Base-by-base conservation (phyloP, 2,888 invertebrate genomes). In the Ennomos fuscantarius region DNA sequence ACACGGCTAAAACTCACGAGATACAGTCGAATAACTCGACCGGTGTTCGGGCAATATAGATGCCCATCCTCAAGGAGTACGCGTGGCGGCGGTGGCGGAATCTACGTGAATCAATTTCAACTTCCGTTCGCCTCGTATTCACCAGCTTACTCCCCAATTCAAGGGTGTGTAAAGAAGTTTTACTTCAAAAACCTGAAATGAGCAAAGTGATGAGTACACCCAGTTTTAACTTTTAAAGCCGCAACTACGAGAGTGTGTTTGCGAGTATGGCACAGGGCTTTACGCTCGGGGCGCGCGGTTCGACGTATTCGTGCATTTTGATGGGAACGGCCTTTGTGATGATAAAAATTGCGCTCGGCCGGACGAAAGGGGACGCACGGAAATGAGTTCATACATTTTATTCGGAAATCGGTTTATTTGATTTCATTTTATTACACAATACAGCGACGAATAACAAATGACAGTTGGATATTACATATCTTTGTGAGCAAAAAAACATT, bases 301-400 rank as follows among this genome's bases (percentile, higher is more conserved):
- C 70, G 65, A 72, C 76, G 78, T 81, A 82, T 80, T 81, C 81
- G 80, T 84, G 85, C 81, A 87, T 86, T 86, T 84, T 86, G 84
- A 87, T 87, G 82, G 79, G 73, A 81, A 80, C 76, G 79, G 81
- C 82, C 82, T 86, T 86, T 86, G 86, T 84, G 79, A 82, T 81
- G 82, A 86, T 76, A 87, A 87, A 86, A 82, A 82, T 73, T 74
- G 78, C 73, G 76, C 68, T 76, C 79, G 75, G 68, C 78, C 78
- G 75, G 76, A 72, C 78, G 78, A 75, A 76, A 76, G 79, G 74
- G 70, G 65, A 51, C 69, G 72, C 63, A 76, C 79, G 88, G 88
- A 87, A 88, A 87, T 88, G 83, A 85, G 81, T 81, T 78, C 77
- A 82, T 83, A 80, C 84, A 82, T 81, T 86, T 67, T 82, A 81